Base-by-base conservation (phyloP, 1,140 invertebrate species). In the Drosophila truncata region DNA sequence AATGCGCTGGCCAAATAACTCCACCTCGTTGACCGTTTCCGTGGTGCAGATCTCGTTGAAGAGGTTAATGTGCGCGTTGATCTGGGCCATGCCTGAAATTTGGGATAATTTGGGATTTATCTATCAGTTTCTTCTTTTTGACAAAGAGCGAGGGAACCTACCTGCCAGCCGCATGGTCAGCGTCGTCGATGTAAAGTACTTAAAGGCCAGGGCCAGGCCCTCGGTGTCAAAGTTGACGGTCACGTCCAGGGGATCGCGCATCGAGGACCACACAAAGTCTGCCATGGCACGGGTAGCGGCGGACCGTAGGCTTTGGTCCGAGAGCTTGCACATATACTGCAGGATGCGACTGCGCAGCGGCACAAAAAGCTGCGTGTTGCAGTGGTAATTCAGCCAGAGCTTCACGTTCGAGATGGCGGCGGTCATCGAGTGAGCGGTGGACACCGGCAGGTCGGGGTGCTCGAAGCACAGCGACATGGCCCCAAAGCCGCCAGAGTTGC, bases 111-210 rank as follows among this genome's bases (percentile, higher is more conserved):
- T 14, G 23, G 33, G 6, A 16, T 23, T 5, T 13, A 7, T 1
- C n/a, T 16, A 14, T 33, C 4, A 14, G 27, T n/a, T 14, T 18
- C n/a, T 11, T 7, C 1, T 4, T 11, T 39, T 9, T 8, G 9
- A 29, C 6, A 1, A 7, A 9, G 27, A 20, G n/a, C 1, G 14
- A 47, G 27, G n/a, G 2, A 14, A 57, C 78, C 74, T 61, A 80
- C 95, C 95, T 25, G 97, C 96, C 52, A 99, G 92, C 64, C 98
- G 94, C 96, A 99, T 98, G 1, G 98, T 99, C 42, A 99, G 92
- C 2, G 98, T 99, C 55, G 96, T 96, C 54, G 97, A 98, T 47
- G 96, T 98, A 90, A 99, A 99, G 93, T 98, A 99, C 93, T 99
- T 99, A 90, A 98, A 98, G 20, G 98, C 98, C 65, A 99, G 93